Evolutionary conservation across 1,140 invertebrate genomes (phyloP), one percentile per base, ranked within the genome.

Genomic region (Leptinotarsa texana): DNA sequence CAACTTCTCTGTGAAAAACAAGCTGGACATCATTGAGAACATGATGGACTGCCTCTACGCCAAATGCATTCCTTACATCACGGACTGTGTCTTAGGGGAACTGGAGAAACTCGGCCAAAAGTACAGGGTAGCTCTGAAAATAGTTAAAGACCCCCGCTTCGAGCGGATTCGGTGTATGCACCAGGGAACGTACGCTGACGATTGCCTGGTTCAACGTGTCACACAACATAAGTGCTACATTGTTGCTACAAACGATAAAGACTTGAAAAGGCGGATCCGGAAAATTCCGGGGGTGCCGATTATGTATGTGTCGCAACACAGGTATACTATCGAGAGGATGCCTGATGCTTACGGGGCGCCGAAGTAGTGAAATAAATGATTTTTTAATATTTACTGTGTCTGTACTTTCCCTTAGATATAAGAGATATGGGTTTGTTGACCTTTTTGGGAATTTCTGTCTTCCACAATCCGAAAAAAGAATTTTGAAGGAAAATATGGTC

Each of bases 31-130:
- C 66, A 91, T 98, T 69, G 92, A 98, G 84, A 95, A 94, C 79
- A 98, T 99, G 96, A 99, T 99, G 97, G 96, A 99, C 81, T 99
- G 98, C 86, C 87, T 99, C 1, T 99, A 98, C 87, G 98, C 98
- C 13, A 99, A 99, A 88, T 98, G 98, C 86, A 97, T 97, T 82
- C 97, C 98, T 1, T 99, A 99, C 81, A 93, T 99, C 75, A 98
- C 98, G 1, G 98, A 99, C 82, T 99, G 98, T 90, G 98, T 99
- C 1, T 88, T 99, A 80, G 98, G 91, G n/a, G 98, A 99, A 87
- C 89, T 99, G 79, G 98, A 99, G 85, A 99, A 99, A 87, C 88
- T 99, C 63, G 98, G 98, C 11, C 90, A 91, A 75, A 98, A 97
- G 84, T 99, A 98, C 85, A 93, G 95, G 85, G 91, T 99, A 68